phyloP scores from a whole-genome alignment of 2,888 invertebrate genomes.

The Coleophora flavipennella region DNA sequence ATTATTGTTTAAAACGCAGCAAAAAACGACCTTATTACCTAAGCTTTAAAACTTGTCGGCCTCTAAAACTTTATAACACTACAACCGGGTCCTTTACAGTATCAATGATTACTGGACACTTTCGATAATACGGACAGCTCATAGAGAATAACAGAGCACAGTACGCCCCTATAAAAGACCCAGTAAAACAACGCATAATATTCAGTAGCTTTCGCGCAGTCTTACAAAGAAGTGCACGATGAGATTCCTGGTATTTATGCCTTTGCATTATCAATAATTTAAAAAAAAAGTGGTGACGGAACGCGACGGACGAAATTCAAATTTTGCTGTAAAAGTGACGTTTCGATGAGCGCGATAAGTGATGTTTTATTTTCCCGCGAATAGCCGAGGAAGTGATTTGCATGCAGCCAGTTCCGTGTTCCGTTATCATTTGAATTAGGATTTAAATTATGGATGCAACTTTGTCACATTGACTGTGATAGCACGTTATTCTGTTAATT shows the following conservation, averaged over 20 bases:
- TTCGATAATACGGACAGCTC: constrained; percentile 33
- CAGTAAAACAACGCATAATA: constrained; percentile 30
- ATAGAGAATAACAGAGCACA: constrained; percentile 18
- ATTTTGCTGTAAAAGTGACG: constrained; percentile 4
- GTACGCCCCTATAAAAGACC: constrained; percentile 52
- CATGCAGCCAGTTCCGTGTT: constrained; percentile 4
- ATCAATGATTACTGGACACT: constrained; percentile 34
- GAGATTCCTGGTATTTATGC: constrained; percentile 63
- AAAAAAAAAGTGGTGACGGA: constrained; percentile 10
- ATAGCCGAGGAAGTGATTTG: constrained; percentile 1
- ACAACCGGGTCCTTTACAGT: constrained; percentile 9
- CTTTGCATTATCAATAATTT: constrained; percentile 18
- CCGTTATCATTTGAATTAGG: constrained; percentile 4
- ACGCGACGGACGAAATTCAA: constrained; percentile 3
- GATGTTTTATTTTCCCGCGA: constrained; percentile 6
- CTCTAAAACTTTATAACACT: constrained; percentile 14
- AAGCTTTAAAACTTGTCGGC: constrained; percentile 7
- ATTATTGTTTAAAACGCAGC: neutral
- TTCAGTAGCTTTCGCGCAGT: constrained; percentile 70
- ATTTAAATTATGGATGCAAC: constrained; percentile 8
- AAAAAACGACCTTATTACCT: constrained; percentile 5
- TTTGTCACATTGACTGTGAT: constrained; percentile 5
- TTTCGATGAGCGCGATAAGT: constrained; percentile 1
- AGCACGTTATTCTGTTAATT: neutral
- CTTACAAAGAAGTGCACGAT: constrained; percentile 66